A percentile compares a stretch with the other conserved stretches of the same genome.
Evolutionary conservation across 2,797 vertebrate species (phyloP).

Genomic region (Lutjanus argentimaculatus): DNA sequence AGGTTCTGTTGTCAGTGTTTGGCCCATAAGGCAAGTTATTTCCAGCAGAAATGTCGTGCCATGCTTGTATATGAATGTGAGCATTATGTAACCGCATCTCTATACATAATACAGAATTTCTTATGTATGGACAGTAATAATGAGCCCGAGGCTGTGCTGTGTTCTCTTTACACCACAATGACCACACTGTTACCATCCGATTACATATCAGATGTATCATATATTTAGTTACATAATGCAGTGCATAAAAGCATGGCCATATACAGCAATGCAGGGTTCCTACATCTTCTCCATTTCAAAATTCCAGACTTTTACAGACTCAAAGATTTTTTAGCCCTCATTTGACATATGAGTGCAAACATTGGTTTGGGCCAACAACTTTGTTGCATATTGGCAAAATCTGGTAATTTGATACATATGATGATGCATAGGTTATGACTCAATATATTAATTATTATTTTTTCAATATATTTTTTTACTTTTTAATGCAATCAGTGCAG

Average conservation of each 20-base stretch:
- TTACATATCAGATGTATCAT: background rate
- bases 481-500: too few species aligned
- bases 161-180: conserved; percentile 31
- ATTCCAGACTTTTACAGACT: too few species aligned
- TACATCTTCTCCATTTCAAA: too few species aligned
- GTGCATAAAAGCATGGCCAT: background rate
- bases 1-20: conserved; percentile 18
- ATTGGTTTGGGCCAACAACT: too few species aligned
- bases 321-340: too few species aligned
- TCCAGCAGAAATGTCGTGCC: conserved; percentile 8
- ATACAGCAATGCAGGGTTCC: too few species aligned
- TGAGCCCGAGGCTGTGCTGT: conserved; percentile 43
- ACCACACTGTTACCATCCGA: conserved; percentile 23
- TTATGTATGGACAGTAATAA: conserved; percentile 9
- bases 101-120: conserved; percentile 10
- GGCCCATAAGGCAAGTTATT: conserved; percentile 2
- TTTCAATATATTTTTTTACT: too few species aligned
- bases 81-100: conserved; percentile 58
- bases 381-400: too few species aligned
- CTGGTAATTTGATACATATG: too few species aligned
- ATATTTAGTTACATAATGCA: conserved; percentile 42
- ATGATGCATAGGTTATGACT: too few species aligned
- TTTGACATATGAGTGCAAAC: too few species aligned
- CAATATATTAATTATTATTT: too few species aligned
- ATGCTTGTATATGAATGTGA: conserved; percentile 1